These are phyloP conservation scores for Nothoprocta pentlandii DNA, from an alignment of 2,113 vertebrate species.

Conservation along the genomic window DNA sequence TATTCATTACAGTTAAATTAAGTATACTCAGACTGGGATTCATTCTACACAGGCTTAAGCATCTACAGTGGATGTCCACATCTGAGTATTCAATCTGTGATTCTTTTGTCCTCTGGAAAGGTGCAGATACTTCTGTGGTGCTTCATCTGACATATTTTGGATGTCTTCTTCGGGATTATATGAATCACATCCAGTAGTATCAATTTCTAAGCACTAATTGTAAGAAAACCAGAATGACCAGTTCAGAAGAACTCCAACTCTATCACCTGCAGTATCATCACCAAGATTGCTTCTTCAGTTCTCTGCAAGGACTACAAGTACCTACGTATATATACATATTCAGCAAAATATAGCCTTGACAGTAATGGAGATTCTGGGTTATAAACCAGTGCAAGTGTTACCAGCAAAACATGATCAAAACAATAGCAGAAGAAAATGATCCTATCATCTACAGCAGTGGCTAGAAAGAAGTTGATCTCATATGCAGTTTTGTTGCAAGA, in stretches of 20 bases:
- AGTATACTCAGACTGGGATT: neutral
- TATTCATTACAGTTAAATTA: neutral
- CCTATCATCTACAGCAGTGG: neutral
- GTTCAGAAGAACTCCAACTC: neutral
- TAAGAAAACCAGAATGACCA: neutral
- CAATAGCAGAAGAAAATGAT: neutral
- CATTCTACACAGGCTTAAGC: neutral
- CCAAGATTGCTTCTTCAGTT: neutral
- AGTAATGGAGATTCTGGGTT: neutral
- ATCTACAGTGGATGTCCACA: neutral
- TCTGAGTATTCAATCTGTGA: neutral
- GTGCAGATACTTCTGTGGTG: neutral
- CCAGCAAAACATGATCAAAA: neutral
- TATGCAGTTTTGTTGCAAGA: neutral
- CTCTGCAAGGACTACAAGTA: neutral
- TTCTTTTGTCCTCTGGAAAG: neutral
- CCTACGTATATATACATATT: neutral
- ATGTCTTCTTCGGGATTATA: slow-evolving; percentile 24
- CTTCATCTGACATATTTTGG: slow-evolving; percentile 2
- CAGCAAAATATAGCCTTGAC: neutral
- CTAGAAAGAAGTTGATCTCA: neutral
- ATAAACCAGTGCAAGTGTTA: neutral
- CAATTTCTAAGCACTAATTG: neutral
- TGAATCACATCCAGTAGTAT: neutral
- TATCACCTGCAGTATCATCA: neutral